phyloP scores from a whole-genome alignment of 2,888 invertebrate species.

The Clitarchus hookeri region DNA sequence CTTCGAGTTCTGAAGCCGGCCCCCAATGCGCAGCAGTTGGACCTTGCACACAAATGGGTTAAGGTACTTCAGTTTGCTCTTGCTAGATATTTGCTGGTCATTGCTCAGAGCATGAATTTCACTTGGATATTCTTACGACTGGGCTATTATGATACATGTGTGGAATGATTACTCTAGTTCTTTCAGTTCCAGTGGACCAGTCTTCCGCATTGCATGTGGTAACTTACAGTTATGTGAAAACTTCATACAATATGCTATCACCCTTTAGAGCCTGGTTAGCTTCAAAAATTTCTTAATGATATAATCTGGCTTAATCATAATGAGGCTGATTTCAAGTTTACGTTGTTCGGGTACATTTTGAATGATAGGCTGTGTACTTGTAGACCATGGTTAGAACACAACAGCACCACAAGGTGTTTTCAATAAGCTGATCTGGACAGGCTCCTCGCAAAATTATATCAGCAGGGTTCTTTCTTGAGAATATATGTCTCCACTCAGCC shows the following conservation, averaged over 20 bases:
- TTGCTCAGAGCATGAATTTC: not conserved
- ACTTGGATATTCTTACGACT: not conserved
- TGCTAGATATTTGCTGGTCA: not conserved
- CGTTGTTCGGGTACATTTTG: not conserved
- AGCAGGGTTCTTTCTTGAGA: conserved; percentile 41
- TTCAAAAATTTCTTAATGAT: not conserved
- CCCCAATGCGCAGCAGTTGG: not conserved
- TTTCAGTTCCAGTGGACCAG: not conserved
- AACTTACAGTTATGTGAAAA: not conserved
- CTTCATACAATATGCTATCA: not conserved
- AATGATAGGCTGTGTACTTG: too few relatives aligned
- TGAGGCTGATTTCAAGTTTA: not conserved
- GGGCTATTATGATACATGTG: not conserved
- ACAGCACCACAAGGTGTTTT: conserved; percentile 19
- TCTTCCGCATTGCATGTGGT: not conserved
- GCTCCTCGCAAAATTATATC: conserved; percentile 31
- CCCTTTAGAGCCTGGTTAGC: not conserved
- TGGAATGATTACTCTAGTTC: not conserved
- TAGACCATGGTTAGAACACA: not conserved
- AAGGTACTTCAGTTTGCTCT: not conserved
- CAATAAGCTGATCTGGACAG: conserved; percentile 28
- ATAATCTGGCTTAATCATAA: not conserved
- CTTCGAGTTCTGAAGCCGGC: too few relatives aligned
- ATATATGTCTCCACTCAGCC: conserved; percentile 38
- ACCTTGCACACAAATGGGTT: not conserved